These are phyloP conservation scores for Lithosia quadra DNA, from an alignment of 2,888 invertebrate genomes.

Conservation along the genomic window DNA sequence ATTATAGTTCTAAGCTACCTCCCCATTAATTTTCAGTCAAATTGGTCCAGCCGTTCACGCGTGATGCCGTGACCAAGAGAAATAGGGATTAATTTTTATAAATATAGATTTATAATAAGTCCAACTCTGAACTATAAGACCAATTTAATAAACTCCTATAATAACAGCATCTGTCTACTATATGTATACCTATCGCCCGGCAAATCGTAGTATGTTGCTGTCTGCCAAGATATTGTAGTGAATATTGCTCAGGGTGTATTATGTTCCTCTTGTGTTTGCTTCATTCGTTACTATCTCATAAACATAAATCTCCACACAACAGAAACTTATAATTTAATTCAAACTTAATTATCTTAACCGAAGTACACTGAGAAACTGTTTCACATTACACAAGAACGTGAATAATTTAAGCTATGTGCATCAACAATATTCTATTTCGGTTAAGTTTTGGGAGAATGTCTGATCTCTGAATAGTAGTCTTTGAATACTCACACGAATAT, in stretches of 20 bases:
- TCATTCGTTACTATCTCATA: conserved; percentile 6
- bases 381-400: conserved; percentile 8
- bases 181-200: not conserved
- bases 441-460: not conserved
- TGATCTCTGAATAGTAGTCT: not conserved
- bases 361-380: conserved; percentile 28
- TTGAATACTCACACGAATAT: not conserved
- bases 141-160: not conserved
- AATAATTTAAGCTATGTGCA: conserved; percentile 14
- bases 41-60: no score
- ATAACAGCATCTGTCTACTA: not conserved
- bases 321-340: conserved; percentile 44
- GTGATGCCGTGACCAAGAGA: no score
- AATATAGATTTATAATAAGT: no score
- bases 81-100: no score
- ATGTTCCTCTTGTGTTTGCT: conserved; percentile 3
- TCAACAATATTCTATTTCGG: not conserved
- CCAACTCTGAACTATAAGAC: no score
- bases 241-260: conserved; percentile 9
- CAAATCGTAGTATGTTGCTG: not conserved
- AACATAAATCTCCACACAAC: conserved; percentile 26
- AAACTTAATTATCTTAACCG: conserved; percentile 28
- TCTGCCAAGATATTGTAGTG: not conserved
- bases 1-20: no score
- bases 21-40: no score